Evolutionary conservation across 2,113 vertebrate species (phyloP).

Genomic region (Psittacara wagleri): DNA sequence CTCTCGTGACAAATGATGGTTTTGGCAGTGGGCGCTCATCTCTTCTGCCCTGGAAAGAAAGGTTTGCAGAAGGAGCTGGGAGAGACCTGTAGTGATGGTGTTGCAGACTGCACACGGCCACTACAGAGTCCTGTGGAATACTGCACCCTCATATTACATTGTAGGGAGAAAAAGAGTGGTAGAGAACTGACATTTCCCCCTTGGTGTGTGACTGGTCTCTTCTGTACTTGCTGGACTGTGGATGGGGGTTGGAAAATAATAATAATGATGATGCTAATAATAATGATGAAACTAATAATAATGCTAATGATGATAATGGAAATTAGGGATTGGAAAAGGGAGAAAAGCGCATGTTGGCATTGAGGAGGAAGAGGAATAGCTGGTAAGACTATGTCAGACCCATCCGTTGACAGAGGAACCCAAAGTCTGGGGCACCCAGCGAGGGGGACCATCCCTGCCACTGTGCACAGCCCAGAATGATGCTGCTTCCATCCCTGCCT

Average conservation of each 20-base stretch:
- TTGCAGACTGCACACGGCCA: fast-evolving
- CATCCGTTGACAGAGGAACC: fast-evolving
- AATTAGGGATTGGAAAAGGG: background rate
- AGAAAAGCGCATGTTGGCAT: background rate
- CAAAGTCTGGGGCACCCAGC: fast-evolving
- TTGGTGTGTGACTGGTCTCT: background rate
- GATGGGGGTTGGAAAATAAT: background rate
- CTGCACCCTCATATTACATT: background rate
- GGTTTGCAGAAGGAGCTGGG: background rate
- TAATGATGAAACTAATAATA: background rate
- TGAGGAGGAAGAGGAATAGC: background rate
- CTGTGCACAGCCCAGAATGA: fast-evolving
- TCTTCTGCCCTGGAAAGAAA: background rate
- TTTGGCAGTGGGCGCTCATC: background rate
- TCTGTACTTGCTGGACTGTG: fast-evolving
- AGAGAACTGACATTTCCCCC: background rate
- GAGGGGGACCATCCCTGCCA: fast-evolving
- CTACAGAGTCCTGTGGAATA: background rate
- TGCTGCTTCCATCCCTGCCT: background rate
- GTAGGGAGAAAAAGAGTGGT: background rate
- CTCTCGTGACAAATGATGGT: background rate
- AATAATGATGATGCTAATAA: background rate
- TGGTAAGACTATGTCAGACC: background rate
- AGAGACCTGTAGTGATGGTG: background rate
- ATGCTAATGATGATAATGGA: background rate